Base-by-base conservation (phyloP, 2,888 invertebrate genomes). In the Leucania comma region DNA sequence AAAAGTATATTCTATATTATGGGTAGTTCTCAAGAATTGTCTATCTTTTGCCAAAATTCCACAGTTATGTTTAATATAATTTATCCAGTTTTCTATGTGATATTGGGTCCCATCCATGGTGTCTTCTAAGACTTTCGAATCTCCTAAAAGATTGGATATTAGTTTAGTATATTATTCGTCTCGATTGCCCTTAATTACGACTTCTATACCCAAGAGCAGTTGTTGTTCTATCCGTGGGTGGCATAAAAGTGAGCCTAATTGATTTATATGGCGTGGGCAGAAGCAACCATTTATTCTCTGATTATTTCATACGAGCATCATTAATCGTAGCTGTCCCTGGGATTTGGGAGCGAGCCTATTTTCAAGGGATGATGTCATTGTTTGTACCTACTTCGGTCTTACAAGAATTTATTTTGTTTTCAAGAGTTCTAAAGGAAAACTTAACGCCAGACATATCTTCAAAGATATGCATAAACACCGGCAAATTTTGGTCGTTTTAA, bases 291-390 rank as follows among this genome's bases (percentile, higher is more conserved):
- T 77, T 60, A 56, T 60, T 50, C 48, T 35, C 32, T 50, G 38
- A 56, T 77, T 56, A 60, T 69, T 69, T 77, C 38, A 77, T 73
- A 54, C 59, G 14, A n/a, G 38, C 8, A 59, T 59, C 77, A 73
- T 56, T 69, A 73, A 56, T 73, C 48, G 20, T 56, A 48, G 38
- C 29, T 24, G 42, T 38, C n/a, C 17, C 22, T 60, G 20, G 10
- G 29, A 68, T 14, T 24, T 42, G 14, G 17, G 26, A 76, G 26
- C 12, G 17, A 29, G 20, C 38, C 38, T 48, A 26, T 38, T 50
- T 59, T 56, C 20, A 32, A 32, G 14, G 26, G 20, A 58, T 69
- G 54, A 68, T 53, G 59, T 54, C 59, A 77, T 22, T 22, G 3
- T 56, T 6, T 5, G 17, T 56, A 75, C 10, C 38, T 48, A 38